These are phyloP conservation scores for Takifugu bimaculatus DNA, from an alignment of 2,113 vertebrate species.

Conservation along the genomic window DNA sequence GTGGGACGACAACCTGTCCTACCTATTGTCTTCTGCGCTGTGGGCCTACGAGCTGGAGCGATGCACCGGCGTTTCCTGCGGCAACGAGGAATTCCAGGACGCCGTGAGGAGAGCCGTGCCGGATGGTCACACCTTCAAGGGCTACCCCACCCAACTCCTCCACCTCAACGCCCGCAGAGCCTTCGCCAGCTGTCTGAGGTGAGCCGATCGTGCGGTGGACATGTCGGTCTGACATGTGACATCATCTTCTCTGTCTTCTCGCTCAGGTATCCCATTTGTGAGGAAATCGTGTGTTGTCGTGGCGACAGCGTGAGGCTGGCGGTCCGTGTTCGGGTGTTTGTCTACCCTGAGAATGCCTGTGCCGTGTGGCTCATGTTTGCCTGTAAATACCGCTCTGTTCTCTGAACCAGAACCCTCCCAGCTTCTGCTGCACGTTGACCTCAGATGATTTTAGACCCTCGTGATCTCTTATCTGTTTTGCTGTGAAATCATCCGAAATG, in stretches of 20 bases:
- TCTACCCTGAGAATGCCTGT: conserved; percentile 88
- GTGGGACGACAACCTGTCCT: conserved; percentile 96
- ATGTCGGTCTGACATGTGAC: no score
- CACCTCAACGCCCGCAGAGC: conserved; percentile 89
- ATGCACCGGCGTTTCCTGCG: conserved; percentile 83
- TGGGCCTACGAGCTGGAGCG: conserved; percentile 93
- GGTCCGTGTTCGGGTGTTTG: conserved; percentile 87
- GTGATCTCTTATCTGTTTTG: not conserved
- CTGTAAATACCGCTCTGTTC: conserved; percentile 94
- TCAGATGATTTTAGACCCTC: not conserved
- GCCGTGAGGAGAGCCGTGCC: conserved; percentile 89
- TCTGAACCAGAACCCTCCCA: conserved; percentile 66
- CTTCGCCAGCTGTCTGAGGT: conserved; percentile 91
- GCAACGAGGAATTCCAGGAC: conserved; percentile 97
- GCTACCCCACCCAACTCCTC: conserved; percentile 93
- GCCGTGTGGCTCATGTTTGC: conserved; percentile 99
- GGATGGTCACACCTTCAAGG: conserved; percentile 97
- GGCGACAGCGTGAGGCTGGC: conserved; percentile 94
- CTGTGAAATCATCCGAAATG: no score
- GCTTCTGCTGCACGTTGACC: not conserved
- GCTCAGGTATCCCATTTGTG: conserved; percentile 89
- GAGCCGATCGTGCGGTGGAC: conserved; percentile 8
- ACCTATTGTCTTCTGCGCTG: conserved; percentile 90
- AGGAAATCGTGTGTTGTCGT: conserved; percentile 91
- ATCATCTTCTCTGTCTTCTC: conserved; percentile 9